Evolutionary conservation across 2,888 invertebrate species (phyloP).

Genomic region (Adela reaumurella): DNA sequence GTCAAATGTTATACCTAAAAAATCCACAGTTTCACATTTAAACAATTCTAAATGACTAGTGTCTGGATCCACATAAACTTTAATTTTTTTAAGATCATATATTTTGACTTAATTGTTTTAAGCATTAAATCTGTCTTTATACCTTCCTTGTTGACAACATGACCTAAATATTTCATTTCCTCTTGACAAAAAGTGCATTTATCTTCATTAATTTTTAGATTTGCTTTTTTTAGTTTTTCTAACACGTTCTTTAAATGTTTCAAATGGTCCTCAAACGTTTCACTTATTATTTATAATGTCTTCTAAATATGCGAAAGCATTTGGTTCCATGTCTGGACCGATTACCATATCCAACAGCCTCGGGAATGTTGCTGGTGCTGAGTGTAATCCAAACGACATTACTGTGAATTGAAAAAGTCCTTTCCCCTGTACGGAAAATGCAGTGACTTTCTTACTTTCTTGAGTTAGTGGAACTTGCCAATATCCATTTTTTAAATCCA

Average conservation of each 20-base stretch:
- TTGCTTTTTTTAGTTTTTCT: constrained; percentile 11
- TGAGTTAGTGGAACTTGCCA: constrained; percentile 6
- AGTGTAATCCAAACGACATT: constrained; percentile 7
- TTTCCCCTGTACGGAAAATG: constrained; percentile 16
- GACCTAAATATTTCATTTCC: constrained; percentile 11
- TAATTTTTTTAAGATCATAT: too few relatives aligned
- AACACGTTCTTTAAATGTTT: too few relatives aligned
- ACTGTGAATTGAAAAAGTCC: constrained; percentile 17
- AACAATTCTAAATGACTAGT: too few relatives aligned
- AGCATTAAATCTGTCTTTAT: too few relatives aligned
- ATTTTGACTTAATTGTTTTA: too few relatives aligned
- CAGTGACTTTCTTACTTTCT: constrained; percentile 14
- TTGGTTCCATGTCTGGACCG: constrained; percentile 13
- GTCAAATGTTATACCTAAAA: too few relatives aligned
- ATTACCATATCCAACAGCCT: constrained; percentile 13
- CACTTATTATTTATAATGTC: constrained; percentile 10
- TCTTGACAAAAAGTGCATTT: constrained; percentile 15
- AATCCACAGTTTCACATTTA: too few relatives aligned
- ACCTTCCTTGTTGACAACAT: constrained; percentile 5
- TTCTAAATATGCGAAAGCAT: constrained; percentile 14
- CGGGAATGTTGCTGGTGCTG: constrained; percentile 12
- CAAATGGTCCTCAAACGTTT: constrained; percentile 14
- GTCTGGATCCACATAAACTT: too few relatives aligned
- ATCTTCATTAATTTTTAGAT: too few relatives aligned
- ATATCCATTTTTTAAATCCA: constrained; percentile 14